A percentile compares a stretch with the other conserved stretches of the same genome.
Evolutionary conservation across 2,797 vertebrate species (phyloP).

Genomic region (Onychomys leucogaster): DNA sequence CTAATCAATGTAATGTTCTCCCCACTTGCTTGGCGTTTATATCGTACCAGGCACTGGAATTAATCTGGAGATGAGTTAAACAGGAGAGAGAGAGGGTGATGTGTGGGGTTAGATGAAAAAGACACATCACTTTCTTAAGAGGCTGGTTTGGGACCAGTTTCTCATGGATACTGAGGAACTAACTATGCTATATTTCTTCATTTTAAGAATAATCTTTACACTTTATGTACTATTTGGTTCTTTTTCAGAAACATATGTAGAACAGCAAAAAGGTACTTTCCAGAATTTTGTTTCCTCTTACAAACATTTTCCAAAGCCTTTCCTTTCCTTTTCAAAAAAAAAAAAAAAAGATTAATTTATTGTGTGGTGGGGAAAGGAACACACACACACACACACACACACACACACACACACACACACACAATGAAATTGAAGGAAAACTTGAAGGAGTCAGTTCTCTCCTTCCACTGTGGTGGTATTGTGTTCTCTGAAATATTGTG

Average conservation of each 20-base stretch:
- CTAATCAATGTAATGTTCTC: background rate
- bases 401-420: background rate
- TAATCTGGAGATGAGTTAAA: background rate
- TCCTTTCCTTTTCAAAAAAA: background rate
- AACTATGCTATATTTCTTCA: background rate
- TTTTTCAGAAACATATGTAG: background rate
- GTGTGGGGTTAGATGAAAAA: background rate
- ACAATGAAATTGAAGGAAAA: background rate
- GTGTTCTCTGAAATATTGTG: too few species aligned
- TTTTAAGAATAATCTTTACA: slow-evolving; percentile 20
- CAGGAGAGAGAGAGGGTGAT: background rate
- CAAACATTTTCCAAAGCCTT: background rate
- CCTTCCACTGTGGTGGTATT: too few species aligned
- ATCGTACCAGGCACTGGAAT: too few species aligned
- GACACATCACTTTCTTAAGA: background rate
- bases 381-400: background rate
- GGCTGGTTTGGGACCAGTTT: too few species aligned
- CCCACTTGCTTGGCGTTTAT: background rate
- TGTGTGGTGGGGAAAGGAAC: background rate
- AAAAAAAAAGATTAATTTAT: background rate
- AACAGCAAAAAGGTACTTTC: background rate
- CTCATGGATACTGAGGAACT: background rate
- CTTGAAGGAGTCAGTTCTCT: background rate
- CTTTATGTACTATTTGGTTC: background rate
- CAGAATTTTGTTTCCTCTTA: slow-evolving; percentile 9